These are phyloP conservation scores for Trissolcus brochymenae DNA, from an alignment of 2,888 invertebrate genomes.

Conservation along the genomic window DNA sequence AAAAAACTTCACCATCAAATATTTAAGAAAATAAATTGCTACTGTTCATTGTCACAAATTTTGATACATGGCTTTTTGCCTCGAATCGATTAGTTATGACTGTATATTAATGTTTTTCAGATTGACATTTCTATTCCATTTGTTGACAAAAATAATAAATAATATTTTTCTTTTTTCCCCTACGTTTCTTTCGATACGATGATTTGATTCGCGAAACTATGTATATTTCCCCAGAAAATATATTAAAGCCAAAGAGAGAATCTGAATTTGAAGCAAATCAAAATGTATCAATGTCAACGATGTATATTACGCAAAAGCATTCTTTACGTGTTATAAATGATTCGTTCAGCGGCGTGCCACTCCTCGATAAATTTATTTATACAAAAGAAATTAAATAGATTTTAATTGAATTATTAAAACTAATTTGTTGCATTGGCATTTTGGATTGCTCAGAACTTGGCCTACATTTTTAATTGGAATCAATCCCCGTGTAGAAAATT, in stretches of 20 bases:
- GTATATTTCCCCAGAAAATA: slow-evolving; percentile 5
- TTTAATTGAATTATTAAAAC: slow-evolving; percentile 1
- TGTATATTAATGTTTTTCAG: neutral
- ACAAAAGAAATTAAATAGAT: neutral
- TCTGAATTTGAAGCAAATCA: slow-evolving; percentile 13
- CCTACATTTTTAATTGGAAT: too few species aligned
- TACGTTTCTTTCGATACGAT: neutral
- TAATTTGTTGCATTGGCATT: neutral
- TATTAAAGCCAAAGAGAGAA: slow-evolving; percentile 19
- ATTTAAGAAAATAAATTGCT: too few species aligned
- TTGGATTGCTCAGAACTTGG: too few species aligned
- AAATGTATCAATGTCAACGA: slow-evolving; percentile 26
- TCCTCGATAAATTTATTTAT: neutral
- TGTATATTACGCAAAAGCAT: slow-evolving; percentile 9
- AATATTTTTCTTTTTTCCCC: neutral
- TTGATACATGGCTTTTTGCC: too few species aligned
- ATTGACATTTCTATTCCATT: neutral
- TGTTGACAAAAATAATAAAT: too few species aligned
- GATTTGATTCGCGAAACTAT: neutral
- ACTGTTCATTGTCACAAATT: too few species aligned
- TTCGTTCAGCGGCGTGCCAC: neutral
- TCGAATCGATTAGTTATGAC: too few species aligned
- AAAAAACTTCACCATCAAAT: too few species aligned
- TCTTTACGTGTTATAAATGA: slow-evolving; percentile 6
- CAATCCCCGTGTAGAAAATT: too few species aligned